Evolutionary conservation across 1,140 invertebrate species (phyloP).

Genomic region (Ectropis grisescens): DNA sequence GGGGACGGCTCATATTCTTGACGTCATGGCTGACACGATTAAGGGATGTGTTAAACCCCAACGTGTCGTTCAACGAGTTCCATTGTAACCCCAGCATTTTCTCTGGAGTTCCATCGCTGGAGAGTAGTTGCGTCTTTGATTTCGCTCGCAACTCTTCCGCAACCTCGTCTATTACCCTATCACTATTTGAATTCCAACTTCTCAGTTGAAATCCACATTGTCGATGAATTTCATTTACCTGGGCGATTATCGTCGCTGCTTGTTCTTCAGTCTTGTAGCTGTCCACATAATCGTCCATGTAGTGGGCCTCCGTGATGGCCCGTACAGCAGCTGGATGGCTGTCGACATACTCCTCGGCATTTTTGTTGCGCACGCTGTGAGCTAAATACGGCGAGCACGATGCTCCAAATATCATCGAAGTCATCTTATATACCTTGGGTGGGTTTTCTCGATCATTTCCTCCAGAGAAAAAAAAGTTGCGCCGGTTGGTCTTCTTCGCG

Average conservation of each 20-base stretch:
- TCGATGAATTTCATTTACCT: constrained; percentile 21
- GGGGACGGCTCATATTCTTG: too few relatives aligned
- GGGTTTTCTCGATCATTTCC: too few relatives aligned
- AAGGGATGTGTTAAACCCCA: constrained; percentile 15
- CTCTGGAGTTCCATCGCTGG: constrained; percentile 11
- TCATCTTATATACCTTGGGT: constrained; percentile 16
- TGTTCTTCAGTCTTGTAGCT: constrained; percentile 17
- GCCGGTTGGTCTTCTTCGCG: constrained; percentile 4
- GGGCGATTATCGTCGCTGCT: constrained; percentile 11
- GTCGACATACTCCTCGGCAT: constrained; percentile 11
- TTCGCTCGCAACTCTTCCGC: too few relatives aligned
- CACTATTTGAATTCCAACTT: constrained; percentile 9
- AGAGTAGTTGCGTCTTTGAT: too few relatives aligned
- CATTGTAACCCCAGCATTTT: constrained; percentile 4
- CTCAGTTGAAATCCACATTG: constrained; percentile 16
- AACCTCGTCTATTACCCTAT: constrained; percentile 6
- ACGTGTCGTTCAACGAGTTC: constrained; percentile 9
- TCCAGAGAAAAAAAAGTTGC: constrained; percentile 11
- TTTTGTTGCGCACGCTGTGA: constrained; percentile 15
- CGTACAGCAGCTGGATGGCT: constrained; percentile 17
- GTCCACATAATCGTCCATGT: constrained; percentile 47
- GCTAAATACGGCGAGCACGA: constrained; percentile 13
- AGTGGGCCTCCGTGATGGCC: constrained; percentile 23
- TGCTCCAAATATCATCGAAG: constrained; percentile 15
- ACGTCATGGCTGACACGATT: too few relatives aligned